Base-by-base conservation (phyloP, 2,113 vertebrate genomes). In the Lichenostomus cassidix region DNA sequence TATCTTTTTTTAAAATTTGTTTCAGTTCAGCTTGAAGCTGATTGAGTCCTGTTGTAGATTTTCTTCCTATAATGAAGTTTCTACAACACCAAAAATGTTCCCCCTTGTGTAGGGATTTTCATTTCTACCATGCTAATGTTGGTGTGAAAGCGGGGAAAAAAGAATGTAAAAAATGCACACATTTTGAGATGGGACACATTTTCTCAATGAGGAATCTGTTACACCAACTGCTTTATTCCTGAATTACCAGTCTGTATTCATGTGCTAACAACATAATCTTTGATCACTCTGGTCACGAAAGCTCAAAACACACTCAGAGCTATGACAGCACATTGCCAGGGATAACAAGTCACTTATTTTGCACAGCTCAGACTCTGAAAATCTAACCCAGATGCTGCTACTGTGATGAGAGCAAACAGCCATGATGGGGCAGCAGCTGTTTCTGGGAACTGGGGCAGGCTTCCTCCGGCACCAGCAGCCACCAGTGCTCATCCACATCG, bases 231-330 rank as follows among this genome's bases (percentile, higher is more conserved):
- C 33, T 83, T 60, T 56, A 74, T 83, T 83, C 21, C 42, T 83
- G 74, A 78, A 83, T 69, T 28, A 67, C 17, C 19, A 33, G 27
- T 69, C 53, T 25, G 25, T 0, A 0, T 67, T 33, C 1, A 0
- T 50, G 44, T 35, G 28, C 46, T 76, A 52, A 63, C 19, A 44
- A 15, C 2, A 4, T 21, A 23, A 9, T 0, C 4, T 58, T 92
- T 89, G 56, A 58, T 78, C 14, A 33, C 21, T 75, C 55, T 52
- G 12, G 12, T 79, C 23, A 25, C 25, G 24, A 52, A 65, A 94
- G 25, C 50, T 70, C 50, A 58, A 77, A 83, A 67, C 56, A 65
- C 46, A 15, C 13, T 44, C 49, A 65, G 27, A 77, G n/a, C 24
- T 83, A 70, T 28, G 50, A 62, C 19, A 84, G 28, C 24, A 37